These are phyloP conservation scores for Cotesia glomerata DNA, from an alignment of 1,140 invertebrate species.

Conservation along the genomic window DNA sequence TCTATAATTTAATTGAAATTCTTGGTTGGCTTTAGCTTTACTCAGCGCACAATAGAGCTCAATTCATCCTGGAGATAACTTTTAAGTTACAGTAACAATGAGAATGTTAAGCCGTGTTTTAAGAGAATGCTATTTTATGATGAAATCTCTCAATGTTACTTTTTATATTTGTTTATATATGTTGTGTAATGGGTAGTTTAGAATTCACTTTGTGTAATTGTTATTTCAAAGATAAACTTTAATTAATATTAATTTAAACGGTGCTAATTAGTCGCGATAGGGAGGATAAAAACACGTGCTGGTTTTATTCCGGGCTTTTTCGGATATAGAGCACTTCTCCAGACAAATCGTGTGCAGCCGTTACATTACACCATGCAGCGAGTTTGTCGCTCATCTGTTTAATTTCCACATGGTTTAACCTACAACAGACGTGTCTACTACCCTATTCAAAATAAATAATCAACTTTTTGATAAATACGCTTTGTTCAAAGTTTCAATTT, in stretches of 20 bases:
- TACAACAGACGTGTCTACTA: slow-evolving; percentile 5
- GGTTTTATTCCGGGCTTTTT: not conserved
- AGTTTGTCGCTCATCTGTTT: slow-evolving; percentile 29
- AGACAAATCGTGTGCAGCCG: slow-evolving; percentile 14
- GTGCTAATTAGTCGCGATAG: not conserved
- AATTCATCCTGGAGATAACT: slow-evolving; percentile 21
- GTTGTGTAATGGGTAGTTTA: not conserved
- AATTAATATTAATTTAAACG: too few relatives aligned
- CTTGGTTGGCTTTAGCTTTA: slow-evolving; percentile 7
- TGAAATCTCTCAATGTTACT: slow-evolving; percentile 1
- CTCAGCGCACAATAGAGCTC: slow-evolving; percentile 13
- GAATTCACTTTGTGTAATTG: too few relatives aligned
- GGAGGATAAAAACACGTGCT: not conserved
- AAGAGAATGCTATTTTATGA: not conserved
- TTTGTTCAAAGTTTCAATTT: too few relatives aligned
- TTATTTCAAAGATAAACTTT: too few relatives aligned
- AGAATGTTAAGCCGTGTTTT: not conserved
- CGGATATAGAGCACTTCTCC: too few relatives aligned
- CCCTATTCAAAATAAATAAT: too few relatives aligned
- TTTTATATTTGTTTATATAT: not conserved
- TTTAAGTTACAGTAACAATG: not conserved
- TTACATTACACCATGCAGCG: not conserved
- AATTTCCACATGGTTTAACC: slow-evolving; percentile 32
- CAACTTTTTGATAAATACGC: too few relatives aligned
- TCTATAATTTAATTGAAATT: slow-evolving; percentile 35